Conservation (phyloP, 2,797 vertebrate species). For the Tympanoctomys barrerae region DNA sequence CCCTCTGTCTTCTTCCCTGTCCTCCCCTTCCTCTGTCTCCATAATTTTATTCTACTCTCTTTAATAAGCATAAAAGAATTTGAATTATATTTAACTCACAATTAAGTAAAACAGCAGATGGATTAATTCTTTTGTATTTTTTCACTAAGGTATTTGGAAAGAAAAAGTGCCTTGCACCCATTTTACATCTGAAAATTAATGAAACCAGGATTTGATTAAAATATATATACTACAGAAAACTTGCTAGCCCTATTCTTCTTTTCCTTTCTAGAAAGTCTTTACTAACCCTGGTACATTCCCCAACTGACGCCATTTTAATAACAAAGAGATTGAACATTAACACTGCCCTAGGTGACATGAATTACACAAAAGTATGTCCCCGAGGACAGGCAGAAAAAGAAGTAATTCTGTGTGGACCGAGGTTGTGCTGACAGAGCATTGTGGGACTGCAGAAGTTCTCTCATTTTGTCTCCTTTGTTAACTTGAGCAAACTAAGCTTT, state of each 20-base stretch:
- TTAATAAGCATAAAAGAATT: neutral
- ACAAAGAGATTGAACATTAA: neutral
- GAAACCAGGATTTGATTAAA: slow-evolving; percentile 31
- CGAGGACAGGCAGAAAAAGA: neutral
- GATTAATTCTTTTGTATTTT: neutral
- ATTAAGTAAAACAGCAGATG: neutral
- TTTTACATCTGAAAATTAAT: neutral
- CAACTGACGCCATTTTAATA: neutral
- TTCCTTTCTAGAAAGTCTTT: neutral
- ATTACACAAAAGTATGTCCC: neutral
- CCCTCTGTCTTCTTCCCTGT: neutral
- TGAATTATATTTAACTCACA: neutral
- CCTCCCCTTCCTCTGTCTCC: neutral
- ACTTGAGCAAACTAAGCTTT: neutral
- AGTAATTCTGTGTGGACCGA: no score
- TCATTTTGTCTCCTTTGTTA: neutral
- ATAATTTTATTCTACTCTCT: neutral
- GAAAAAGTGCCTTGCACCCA: neutral
- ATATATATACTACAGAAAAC: neutral
- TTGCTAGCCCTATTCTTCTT: neutral
- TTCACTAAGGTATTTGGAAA: slow-evolving; percentile 3
- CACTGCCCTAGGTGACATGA: neutral
- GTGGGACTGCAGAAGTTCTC: neutral
- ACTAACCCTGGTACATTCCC: neutral
- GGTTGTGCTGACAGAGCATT: neutral